Evolutionary conservation across 1,140 invertebrate genomes (phyloP), one percentile per base, ranked within the genome.

Genomic region (Drosophila bocki): DNA sequence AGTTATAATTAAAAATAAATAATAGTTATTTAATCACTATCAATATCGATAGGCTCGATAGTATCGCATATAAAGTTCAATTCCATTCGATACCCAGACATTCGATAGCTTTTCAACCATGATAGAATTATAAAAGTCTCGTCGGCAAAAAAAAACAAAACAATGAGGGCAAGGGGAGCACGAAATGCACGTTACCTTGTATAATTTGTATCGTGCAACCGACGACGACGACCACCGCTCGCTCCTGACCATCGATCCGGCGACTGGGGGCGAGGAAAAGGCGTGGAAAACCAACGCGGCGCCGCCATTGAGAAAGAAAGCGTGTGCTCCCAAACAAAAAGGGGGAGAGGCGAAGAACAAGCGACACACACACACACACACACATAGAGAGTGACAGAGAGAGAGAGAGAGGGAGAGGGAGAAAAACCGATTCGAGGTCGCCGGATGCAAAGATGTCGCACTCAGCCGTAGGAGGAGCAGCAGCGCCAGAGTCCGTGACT

Each of bases 251-350:
- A 70, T 68, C 62, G 48, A 70, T 68, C 37, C 63, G 63, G 45
- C 37, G 33, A 35, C 13, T 65, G 41, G 53, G 54, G 19, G 45
- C 47, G 48, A 53, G 39, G 67, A 11, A 54, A 56, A 70, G 33
- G 37, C 67, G 67, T 72, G 63, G 22, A 62, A 58, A 56, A 56
- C 12, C 56, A 68, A 79, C 48, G 60, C 75, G 56, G 71, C 64
- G 71, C 65, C 80, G 69, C 62, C 79, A 81, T 82, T 82, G 75
- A 70, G 67, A 75, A 64, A 60, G 58, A 65, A 82, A 80, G 51
- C 62, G 72, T 62, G 53, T 77, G 41, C 37, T 57, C 78, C 56
- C 44, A 79, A 57, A 71, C 57, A 80, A 59, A 60, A 61, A 47
- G 37, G 48, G 59, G 29, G 56, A 54, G 33, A 35, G 26, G 56